Conservation (phyloP, 2,888 invertebrate genomes). For the Opisthograptis luteolata region DNA sequence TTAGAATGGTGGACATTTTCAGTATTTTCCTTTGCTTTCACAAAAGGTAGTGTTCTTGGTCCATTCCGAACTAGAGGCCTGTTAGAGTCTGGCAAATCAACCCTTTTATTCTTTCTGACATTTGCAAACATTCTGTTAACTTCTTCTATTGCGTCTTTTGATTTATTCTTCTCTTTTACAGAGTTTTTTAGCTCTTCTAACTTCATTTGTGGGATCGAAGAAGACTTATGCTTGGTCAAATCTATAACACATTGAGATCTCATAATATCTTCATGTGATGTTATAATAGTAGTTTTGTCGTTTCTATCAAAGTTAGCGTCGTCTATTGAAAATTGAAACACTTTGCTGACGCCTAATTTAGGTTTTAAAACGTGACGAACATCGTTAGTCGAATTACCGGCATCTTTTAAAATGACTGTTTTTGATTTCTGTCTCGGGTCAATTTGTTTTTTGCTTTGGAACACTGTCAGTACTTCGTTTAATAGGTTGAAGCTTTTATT, state of each 20-base stretch:
- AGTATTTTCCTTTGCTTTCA: constrained; percentile 48
- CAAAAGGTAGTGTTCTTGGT: constrained; percentile 71
- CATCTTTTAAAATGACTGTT: constrained; percentile 57
- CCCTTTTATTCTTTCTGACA: constrained; percentile 44
- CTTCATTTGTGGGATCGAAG: constrained; percentile 76
- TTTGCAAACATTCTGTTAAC: constrained; percentile 76
- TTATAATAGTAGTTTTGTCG: constrained; percentile 55
- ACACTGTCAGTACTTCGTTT: constrained; percentile 70
- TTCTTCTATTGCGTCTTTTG: constrained; percentile 72
- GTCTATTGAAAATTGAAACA: constrained; percentile 60
- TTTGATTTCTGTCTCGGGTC: constrained; percentile 42
- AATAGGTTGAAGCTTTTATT: constrained; percentile 58
- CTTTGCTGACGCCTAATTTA: constrained; percentile 49
- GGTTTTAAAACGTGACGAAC: constrained; percentile 29
- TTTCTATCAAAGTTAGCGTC: constrained; percentile 38
- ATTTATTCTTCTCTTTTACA: constrained; percentile 61
- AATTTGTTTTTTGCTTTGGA: constrained; percentile 63
- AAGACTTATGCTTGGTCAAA: constrained; percentile 66
- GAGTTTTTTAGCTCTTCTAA: constrained; percentile 69
- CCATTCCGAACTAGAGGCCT: constrained; percentile 64
- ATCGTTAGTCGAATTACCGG: constrained; percentile 54
- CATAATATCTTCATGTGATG: constrained; percentile 52
- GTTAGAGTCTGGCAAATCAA: constrained; percentile 44
- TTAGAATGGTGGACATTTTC: background rate
- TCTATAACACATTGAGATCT: constrained; percentile 43